phyloP scores from a whole-genome alignment of 2,888 invertebrate genomes.

The Strigamia crassipes region DNA sequence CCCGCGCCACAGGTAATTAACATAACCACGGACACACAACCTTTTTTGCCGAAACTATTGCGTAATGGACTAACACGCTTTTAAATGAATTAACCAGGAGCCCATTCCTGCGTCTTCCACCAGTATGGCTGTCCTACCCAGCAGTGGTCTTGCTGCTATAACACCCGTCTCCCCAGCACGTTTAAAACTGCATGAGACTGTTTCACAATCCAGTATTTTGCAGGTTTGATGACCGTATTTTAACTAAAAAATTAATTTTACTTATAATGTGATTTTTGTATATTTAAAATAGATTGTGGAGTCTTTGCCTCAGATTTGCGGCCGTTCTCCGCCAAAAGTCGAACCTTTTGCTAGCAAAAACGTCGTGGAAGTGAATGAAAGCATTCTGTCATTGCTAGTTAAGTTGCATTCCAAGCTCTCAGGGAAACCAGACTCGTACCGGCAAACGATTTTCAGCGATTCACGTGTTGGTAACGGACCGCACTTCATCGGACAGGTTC shows the following conservation, averaged over 20 bases:
- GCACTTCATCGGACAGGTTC: conserved; percentile 78
- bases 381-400: conserved; percentile 83
- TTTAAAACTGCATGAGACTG: conserved; percentile 27
- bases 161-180: conserved; percentile 10
- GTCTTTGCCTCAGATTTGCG: conserved; percentile 35
- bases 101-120: conserved; percentile 2
- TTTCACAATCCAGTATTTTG: neutral
- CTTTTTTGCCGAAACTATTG: too few relatives aligned
- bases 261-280: neutral
- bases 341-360: conserved; percentile 43
- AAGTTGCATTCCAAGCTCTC: conserved; percentile 89
- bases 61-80: neutral
- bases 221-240: conserved; percentile 15
- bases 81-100: neutral
- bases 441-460: conserved; percentile 55
- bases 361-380: conserved; percentile 60
- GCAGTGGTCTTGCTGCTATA: neutral
- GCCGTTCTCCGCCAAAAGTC: conserved; percentile 34
- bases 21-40: too few relatives aligned
- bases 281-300: conserved; percentile 15
- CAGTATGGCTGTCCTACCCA: conserved; percentile 43
- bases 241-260: neutral
- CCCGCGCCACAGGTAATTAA: conserved; percentile 14
- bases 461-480: conserved; percentile 80
- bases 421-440: conserved; percentile 78